Evolutionary conservation across 2,113 vertebrate species (phyloP).

Genomic region (Rhinoptilus africanus): DNA sequence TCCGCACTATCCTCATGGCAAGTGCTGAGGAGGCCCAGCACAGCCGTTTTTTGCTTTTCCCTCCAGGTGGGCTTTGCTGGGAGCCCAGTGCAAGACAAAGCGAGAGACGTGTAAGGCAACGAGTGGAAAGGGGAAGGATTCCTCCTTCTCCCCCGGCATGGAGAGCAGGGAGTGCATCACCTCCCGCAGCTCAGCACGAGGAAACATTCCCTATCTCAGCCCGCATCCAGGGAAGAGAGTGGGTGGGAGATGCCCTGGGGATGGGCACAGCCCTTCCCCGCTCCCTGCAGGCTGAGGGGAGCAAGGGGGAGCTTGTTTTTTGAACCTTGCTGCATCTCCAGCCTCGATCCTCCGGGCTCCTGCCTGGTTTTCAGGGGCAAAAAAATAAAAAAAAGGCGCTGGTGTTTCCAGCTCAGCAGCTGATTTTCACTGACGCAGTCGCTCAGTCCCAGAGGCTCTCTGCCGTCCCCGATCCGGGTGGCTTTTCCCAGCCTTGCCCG

Average conservation of each 20-base stretch:
- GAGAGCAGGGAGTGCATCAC: background rate
- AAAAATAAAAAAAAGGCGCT: rapidly evolving
- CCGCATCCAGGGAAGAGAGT: rapidly evolving
- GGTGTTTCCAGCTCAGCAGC: background rate
- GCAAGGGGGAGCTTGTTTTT: rapidly evolving
- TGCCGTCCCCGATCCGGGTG: background rate
- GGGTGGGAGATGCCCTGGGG: background rate
- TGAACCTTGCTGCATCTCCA: background rate
- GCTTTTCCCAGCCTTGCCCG: background rate
- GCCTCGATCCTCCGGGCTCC: background rate
- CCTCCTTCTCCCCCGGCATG: rapidly evolving
- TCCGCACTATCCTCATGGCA: background rate
- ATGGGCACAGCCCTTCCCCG: background rate
- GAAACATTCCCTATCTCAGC: background rate
- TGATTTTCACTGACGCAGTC: background rate
- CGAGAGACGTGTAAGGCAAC: rapidly evolving
- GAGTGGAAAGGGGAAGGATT: background rate
- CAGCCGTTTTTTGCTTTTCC: background rate
- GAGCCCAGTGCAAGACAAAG: background rate
- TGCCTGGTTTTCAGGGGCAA: background rate
- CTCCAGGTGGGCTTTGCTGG: background rate
- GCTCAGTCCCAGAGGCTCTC: background rate
- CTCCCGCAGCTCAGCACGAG: background rate
- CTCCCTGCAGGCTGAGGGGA: background rate
- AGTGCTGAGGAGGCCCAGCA: background rate